A percentile compares a stretch with the other conserved stretches of the same genome.
Conservation (phyloP, 2,888 invertebrate species). For the Drosophila lutescens region DNA sequence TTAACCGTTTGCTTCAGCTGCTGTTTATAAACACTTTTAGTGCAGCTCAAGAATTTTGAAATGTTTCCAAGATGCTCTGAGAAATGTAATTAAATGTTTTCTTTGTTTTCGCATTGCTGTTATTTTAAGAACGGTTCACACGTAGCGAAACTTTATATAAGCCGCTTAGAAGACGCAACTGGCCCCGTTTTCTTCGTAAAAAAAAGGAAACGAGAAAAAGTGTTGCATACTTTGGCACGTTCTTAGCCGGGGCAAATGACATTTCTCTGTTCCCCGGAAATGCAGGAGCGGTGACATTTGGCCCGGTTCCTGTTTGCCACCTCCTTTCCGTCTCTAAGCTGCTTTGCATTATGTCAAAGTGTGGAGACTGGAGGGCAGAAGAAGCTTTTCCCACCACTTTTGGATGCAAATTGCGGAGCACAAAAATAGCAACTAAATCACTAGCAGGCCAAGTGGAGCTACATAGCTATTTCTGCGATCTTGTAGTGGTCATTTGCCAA, state of each 20-base stretch:
- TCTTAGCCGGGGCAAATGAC: constrained; percentile 37
- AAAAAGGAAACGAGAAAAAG: constrained; percentile 11
- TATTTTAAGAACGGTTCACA: constrained; percentile 6
- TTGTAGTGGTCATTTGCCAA: constrained; percentile 67
- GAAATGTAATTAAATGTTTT: constrained; percentile 17
- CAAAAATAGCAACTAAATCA: constrained; percentile 73
- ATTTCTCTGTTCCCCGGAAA: constrained; percentile 47
- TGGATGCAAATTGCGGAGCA: constrained; percentile 45
- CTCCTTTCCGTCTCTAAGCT: constrained; percentile 1
- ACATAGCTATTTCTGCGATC: constrained; percentile 40
- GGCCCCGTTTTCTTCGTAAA: constrained; percentile 11
- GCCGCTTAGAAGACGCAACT: constrained; percentile 24
- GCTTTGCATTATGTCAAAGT: constrained; percentile 32
- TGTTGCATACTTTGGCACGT: constrained; percentile 48
- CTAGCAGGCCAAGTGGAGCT: constrained; percentile 57
- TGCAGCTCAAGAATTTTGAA: neutral
- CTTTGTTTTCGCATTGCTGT: neutral
- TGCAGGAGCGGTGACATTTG: constrained; percentile 36
- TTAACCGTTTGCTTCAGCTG: neutral
- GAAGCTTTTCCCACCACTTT: constrained; percentile 1
- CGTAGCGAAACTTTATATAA: constrained; percentile 24
- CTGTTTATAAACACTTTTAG: neutral
- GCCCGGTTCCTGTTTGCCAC: neutral
- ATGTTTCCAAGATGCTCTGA: neutral
- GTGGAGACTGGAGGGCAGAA: neutral